A percentile compares a stretch with the other conserved stretches of the same genome.
Conservation (phyloP, 1,140 invertebrate species). For the Diuraphis noxia region DNA sequence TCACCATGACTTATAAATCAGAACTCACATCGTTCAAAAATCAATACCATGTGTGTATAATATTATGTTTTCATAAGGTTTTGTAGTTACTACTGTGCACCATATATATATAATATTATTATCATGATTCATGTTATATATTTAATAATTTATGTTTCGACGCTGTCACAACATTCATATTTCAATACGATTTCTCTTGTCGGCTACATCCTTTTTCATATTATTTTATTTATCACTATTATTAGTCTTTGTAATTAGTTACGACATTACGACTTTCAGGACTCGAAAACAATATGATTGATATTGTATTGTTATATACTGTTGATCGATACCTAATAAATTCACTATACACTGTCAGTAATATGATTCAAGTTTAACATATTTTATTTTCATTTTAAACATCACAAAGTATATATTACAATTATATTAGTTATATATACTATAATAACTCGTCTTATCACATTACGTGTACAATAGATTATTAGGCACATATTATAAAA, state of each 20-base stretch:
- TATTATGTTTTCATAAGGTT: background rate
- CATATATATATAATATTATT: background rate
- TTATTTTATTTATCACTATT: background rate
- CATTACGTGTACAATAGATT: background rate
- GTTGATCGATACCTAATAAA: background rate
- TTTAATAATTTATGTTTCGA: background rate
- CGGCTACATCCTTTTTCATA: background rate
- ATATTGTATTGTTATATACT: background rate
- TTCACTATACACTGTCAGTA: background rate
- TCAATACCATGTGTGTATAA: background rate
- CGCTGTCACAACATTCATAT: background rate
- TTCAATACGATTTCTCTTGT: background rate
- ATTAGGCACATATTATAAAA: no score
- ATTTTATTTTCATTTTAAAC: background rate
- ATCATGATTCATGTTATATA: no score
- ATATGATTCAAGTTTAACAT: background rate
- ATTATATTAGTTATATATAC: no score
- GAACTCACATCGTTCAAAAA: background rate
- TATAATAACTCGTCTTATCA: background rate
- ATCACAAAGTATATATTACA: no score
- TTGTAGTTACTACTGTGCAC: background rate
- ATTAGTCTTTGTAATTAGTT: conserved; percentile 1
- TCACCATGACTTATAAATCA: background rate
- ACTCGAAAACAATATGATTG: background rate
- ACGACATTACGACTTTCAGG: background rate